phyloP scores from a whole-genome alignment of 2,888 invertebrate species.

The Nephrotoma flavescens region DNA sequence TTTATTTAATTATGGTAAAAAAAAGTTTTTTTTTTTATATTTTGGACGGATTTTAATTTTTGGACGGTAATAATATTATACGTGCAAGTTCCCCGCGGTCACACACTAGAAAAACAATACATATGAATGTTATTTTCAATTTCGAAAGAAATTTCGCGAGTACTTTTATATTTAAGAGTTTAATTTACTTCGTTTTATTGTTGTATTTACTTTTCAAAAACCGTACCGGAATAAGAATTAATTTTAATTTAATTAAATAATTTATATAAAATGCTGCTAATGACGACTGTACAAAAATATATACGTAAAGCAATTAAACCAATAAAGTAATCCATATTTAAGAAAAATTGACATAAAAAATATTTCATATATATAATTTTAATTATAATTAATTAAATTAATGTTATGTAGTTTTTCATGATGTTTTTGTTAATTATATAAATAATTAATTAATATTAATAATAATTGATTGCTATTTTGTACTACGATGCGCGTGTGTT shows the following conservation, averaged over 20 bases:
- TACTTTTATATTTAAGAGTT: neutral
- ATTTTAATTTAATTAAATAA: neutral
- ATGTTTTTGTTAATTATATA: neutral
- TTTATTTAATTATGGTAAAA: neutral
- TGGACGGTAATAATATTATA: neutral
- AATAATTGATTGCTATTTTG: neutral
- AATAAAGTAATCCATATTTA: neutral
- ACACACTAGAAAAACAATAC: neutral
- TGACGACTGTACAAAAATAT: neutral
- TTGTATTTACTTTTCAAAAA: neutral
- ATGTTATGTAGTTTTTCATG: neutral
- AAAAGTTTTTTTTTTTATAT: neutral
- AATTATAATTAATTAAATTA: neutral
- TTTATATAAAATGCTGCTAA: neutral
- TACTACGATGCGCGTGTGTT: neutral
- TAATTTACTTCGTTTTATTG: neutral
- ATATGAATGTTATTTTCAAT: neutral
- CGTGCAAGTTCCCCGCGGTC: neutral
- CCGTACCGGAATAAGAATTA: neutral
- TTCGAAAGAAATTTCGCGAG: neutral
- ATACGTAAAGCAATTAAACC: neutral
- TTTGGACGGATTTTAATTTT: neutral
- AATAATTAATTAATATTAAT: neutral
- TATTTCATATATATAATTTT: neutral
- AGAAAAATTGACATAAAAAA: neutral